Evolutionary conservation across 1,140 invertebrate species (phyloP).

Genomic region (Centruroides vittatus): DNA sequence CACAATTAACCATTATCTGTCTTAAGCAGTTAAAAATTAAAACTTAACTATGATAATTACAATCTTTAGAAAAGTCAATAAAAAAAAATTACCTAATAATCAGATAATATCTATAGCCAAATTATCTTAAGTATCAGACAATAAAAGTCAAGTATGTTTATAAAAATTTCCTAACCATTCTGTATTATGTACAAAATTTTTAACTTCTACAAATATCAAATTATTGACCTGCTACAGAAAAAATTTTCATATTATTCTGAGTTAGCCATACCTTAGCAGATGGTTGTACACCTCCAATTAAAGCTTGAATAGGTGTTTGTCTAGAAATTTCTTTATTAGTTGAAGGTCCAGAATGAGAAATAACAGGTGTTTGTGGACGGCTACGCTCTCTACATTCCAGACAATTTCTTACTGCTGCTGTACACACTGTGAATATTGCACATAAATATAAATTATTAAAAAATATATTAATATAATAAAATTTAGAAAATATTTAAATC

Average conservation of each 20-base stretch:
- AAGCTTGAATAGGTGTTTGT: conserved; percentile 60
- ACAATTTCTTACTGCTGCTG: conserved; percentile 93
- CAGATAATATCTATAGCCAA: no score
- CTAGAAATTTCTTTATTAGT: conserved; percentile 4
- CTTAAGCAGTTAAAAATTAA: no score
- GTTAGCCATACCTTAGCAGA: conserved; percentile 55
- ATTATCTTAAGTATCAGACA: no score
- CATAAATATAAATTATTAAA: not conserved
- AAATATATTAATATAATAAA: not conserved
- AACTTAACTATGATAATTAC: no score
- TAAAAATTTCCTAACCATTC: no score
- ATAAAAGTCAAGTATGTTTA: no score
- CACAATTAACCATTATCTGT: no score
- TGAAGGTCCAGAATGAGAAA: conserved; percentile 38
- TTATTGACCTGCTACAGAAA: no score
- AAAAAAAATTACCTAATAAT: no score
- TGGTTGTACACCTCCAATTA: conserved; percentile 69
- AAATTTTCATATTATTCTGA: conserved; percentile 1
- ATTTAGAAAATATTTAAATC: not conserved
- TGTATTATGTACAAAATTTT: no score
- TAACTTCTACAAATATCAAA: no score
- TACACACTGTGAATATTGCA: conserved; percentile 60
- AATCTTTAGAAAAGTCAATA: no score
- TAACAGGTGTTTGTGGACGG: conserved; percentile 39
- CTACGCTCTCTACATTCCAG: conserved; percentile 91